Percentiles rank a stretch among this genome's conserved stretches.
Conservation (phyloP, 2,888 invertebrate genomes). For the Cantharis flavilabris region DNA sequence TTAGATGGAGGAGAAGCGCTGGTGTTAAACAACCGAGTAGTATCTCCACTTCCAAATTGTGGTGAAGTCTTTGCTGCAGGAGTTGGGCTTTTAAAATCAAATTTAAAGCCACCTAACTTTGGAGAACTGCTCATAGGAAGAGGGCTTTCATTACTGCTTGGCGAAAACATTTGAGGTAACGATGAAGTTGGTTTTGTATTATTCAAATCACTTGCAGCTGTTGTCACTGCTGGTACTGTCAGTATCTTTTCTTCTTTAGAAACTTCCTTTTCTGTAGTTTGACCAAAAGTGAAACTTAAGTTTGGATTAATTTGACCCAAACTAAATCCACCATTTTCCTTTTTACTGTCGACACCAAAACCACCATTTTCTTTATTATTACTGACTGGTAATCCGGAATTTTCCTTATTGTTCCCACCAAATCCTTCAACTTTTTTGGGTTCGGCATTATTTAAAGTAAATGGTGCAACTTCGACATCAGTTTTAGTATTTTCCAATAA, state of each 20-base stretch:
- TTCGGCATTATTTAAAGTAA: neutral
- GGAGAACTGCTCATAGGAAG: neutral
- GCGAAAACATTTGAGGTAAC: neutral
- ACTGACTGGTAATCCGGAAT: neutral
- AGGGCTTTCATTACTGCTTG: neutral
- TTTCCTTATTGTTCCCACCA: neutral
- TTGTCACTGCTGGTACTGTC: neutral
- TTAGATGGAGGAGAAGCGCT: neutral
- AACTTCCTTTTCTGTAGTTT: neutral
- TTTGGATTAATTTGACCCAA: neutral
- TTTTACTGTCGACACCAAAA: neutral
- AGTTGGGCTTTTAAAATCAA: neutral
- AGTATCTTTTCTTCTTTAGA: neutral
- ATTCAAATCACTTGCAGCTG: neutral
- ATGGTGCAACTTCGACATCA: neutral
- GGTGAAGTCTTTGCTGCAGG: neutral
- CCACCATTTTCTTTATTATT: neutral
- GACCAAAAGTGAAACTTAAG: neutral
- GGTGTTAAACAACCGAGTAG: neutral
- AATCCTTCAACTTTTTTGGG: neutral
- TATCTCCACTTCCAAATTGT: neutral
- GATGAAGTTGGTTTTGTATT: neutral
- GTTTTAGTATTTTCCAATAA: neutral
- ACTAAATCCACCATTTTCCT: neutral
- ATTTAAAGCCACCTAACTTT: neutral